These are phyloP conservation scores for Triplophysa rosa DNA, from an alignment of 2,113 vertebrate species.

Conservation along the genomic window DNA sequence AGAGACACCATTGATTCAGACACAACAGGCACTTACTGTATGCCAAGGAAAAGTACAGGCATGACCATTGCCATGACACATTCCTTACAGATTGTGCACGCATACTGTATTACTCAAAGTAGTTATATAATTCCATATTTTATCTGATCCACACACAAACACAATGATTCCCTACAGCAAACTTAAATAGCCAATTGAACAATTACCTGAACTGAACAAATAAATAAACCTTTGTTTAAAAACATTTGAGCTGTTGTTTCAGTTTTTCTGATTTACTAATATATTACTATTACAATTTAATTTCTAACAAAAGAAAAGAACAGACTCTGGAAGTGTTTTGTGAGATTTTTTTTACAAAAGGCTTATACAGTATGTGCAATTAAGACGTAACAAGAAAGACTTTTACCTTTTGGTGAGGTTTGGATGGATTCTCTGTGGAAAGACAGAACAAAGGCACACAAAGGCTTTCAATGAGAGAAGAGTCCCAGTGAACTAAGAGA, in stretches of 20 bases:
- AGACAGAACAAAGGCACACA: neutral
- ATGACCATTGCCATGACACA: neutral
- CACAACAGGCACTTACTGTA: neutral
- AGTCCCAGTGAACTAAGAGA: conserved; percentile 49
- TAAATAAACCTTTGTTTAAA: too few species aligned
- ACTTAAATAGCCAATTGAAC: neutral
- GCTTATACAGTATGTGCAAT: too few species aligned
- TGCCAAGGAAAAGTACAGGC: neutral
- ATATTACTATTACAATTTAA: too few species aligned
- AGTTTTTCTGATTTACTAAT: too few species aligned
- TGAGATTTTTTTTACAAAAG: too few species aligned
- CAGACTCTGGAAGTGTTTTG: too few species aligned
- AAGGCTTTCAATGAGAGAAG: conserved; percentile 8
- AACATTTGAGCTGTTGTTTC: too few species aligned
- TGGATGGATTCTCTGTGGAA: neutral
- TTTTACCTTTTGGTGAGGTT: conserved; percentile 22
- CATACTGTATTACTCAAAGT: neutral
- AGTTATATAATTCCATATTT: neutral
- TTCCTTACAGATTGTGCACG: too few species aligned
- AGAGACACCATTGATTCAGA: neutral
- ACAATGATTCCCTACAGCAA: neutral
- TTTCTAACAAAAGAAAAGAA: too few species aligned
- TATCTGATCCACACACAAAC: neutral
- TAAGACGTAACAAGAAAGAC: neutral
- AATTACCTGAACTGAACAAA: too few species aligned